Percentiles rank a stretch among this genome's conserved stretches.
phyloP scores from a whole-genome alignment of 1,140 invertebrate genomes.

The Oscheius sp. region DNA sequence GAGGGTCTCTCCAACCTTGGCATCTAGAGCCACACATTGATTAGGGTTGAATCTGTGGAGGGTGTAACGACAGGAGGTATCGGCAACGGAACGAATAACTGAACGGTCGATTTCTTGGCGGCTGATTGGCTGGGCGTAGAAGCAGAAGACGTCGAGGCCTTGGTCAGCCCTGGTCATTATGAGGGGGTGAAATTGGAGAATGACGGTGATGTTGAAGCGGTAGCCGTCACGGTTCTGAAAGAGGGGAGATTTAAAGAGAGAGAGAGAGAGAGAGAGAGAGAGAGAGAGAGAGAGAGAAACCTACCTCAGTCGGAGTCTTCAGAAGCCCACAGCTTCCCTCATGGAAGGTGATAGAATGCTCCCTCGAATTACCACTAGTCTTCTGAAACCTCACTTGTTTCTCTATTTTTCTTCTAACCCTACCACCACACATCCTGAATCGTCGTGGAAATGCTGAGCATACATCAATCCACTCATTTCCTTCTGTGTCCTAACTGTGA shows the following conservation, averaged over 20 bases:
- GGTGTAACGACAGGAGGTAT: conserved; percentile 48
- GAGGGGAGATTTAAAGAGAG: background rate
- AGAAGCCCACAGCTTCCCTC: conserved; percentile 55
- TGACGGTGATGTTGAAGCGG: conserved; percentile 57
- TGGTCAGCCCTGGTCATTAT: conserved; percentile 56
- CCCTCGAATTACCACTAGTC: conserved; percentile 37
- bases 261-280: no score
- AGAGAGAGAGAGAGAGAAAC: no score
- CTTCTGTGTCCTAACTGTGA: conserved; percentile 55
- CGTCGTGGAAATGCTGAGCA: conserved; percentile 55
- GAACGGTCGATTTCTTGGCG: conserved; percentile 43
- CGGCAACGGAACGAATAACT: conserved; percentile 41
- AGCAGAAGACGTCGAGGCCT: conserved; percentile 44
- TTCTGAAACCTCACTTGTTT: background rate
- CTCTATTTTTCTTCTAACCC: background rate
- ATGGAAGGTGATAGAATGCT: conserved; percentile 53
- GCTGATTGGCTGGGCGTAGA: conserved; percentile 44
- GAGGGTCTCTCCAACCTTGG: conserved; percentile 57
- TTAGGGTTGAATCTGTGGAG: conserved; percentile 53
- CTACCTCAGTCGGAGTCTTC: conserved; percentile 51
- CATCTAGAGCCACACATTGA: conserved; percentile 56
- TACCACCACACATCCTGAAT: conserved; percentile 45
- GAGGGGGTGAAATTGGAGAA: conserved; percentile 59
- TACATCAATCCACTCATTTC: conserved; percentile 57
- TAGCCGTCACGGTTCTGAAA: conserved; percentile 55